These are phyloP conservation scores for Crenuchus spilurus DNA, from an alignment of 2,797 vertebrate genomes.

Conservation along the genomic window DNA sequence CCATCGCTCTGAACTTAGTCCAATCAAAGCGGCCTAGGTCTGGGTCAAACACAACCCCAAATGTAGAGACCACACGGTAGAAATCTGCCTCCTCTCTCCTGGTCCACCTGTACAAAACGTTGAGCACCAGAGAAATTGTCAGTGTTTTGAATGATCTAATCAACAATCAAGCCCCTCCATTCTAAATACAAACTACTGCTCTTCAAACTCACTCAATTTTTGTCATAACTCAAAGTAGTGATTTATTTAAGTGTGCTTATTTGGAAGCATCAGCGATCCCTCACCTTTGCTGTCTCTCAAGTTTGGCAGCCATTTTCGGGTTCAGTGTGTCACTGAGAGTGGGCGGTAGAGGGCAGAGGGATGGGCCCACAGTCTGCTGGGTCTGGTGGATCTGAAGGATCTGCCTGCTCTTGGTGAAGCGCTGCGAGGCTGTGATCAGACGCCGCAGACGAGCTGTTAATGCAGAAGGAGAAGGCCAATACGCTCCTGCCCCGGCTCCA, in stretches of 20 bases:
- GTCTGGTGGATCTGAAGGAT: conserved; percentile 89
- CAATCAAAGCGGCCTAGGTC: conserved; percentile 92
- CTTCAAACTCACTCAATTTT: neutral
- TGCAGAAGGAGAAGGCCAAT: conserved; percentile 93
- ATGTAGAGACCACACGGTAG: conserved; percentile 96
- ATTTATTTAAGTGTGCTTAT: neutral
- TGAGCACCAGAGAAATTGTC: no score
- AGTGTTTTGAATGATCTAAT: no score
- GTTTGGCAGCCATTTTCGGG: conserved; percentile 97
- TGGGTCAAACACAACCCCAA: conserved; percentile 98
- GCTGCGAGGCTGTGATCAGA: conserved; percentile 95
- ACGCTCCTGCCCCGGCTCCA: conserved; percentile 71
- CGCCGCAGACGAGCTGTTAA: conserved; percentile 93
- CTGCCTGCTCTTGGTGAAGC: conserved; percentile 93
- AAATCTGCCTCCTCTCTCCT: conserved; percentile 98
- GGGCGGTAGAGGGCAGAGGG: conserved; percentile 82
- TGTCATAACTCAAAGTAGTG: neutral
- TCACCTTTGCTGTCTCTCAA: conserved; percentile 97
- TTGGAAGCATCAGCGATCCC: conserved; percentile 6
- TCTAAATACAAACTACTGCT: neutral
- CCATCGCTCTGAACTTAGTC: conserved; percentile 99
- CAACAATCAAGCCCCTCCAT: no score
- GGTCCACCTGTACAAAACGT: conserved; percentile 84
- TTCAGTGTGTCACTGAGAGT: conserved; percentile 86
- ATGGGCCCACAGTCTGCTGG: conserved; percentile 79